These are phyloP conservation scores for Drosophila mettleri DNA, from an alignment of 2,888 invertebrate genomes.

Conservation along the genomic window DNA sequence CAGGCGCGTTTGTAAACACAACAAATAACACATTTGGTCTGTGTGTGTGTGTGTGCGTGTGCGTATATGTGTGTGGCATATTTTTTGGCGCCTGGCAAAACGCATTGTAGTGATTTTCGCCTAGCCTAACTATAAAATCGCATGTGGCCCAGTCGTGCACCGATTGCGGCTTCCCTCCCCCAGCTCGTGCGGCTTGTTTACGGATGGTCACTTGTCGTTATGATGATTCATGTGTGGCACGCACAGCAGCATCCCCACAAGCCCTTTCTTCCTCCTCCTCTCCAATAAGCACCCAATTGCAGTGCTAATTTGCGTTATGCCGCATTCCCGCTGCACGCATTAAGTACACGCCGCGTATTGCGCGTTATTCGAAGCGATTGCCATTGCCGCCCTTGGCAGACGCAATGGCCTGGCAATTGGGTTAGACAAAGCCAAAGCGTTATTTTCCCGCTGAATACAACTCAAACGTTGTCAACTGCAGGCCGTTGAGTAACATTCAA, in stretches of 20 bases:
- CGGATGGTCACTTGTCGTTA: constrained; percentile 67
- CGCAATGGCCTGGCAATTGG: constrained; percentile 22
- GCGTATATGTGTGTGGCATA: constrained; percentile 52
- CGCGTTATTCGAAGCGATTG: constrained; percentile 27
- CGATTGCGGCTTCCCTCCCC: constrained; percentile 27
- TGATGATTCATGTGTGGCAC: constrained; percentile 69
- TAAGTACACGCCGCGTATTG: constrained; percentile 39
- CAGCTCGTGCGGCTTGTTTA: constrained; percentile 49
- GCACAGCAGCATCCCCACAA: constrained; percentile 27
- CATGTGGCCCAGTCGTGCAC: constrained; percentile 38
- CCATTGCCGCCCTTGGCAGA: neutral
- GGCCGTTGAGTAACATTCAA: constrained; percentile 13
- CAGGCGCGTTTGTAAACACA: constrained; percentile 70
- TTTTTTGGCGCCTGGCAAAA: constrained; percentile 65
- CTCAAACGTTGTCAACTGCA: constrained; percentile 42
- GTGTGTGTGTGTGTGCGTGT: constrained; percentile 17
- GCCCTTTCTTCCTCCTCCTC: too few species aligned
- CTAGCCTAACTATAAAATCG: constrained; percentile 70
- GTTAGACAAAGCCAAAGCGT: constrained; percentile 33
- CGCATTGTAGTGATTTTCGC: constrained; percentile 60
- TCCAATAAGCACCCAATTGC: constrained; percentile 60
- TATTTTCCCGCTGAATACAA: constrained; percentile 18
- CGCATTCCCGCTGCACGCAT: constrained; percentile 12
- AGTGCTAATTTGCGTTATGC: constrained; percentile 58
- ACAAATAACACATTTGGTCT: constrained; percentile 68